Conservation (phyloP, 2,113 vertebrate species). For the Neopipo cinnamomea region DNA sequence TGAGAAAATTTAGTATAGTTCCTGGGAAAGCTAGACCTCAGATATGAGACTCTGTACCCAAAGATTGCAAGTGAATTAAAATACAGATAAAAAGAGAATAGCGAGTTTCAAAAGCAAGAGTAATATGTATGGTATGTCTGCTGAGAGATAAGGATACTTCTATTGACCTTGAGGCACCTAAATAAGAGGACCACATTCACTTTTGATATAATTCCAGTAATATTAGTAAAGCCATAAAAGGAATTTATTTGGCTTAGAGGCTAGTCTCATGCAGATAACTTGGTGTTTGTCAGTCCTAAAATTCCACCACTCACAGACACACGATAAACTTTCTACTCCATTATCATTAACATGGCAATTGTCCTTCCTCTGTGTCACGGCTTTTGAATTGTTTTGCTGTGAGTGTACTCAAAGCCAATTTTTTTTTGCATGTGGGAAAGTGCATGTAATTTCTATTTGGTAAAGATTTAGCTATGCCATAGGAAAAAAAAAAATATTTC, state of each 20-base stretch:
- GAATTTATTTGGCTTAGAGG: background rate
- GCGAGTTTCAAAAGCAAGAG: background rate
- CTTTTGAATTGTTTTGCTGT: constrained; percentile 1
- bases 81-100: background rate
- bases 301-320: background rate
- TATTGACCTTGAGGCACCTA: background rate
- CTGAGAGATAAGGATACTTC: background rate
- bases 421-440: background rate
- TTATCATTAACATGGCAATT: background rate
- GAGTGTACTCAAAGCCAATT: background rate
- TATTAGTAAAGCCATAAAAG: background rate
- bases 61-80: background rate
- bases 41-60: background rate
- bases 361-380: background rate
- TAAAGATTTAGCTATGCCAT: background rate
- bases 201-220: background rate
- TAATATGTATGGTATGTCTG: background rate
- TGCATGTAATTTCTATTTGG: background rate
- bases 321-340: background rate
- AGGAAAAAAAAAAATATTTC: background rate
- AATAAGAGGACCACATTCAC: background rate
- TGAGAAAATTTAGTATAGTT: background rate
- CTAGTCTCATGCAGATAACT: background rate
- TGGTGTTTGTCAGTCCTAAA: background rate
- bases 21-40: background rate